Base-by-base conservation (phyloP, 2,113 vertebrate genomes). In the Sakesphorus luctuosus region DNA sequence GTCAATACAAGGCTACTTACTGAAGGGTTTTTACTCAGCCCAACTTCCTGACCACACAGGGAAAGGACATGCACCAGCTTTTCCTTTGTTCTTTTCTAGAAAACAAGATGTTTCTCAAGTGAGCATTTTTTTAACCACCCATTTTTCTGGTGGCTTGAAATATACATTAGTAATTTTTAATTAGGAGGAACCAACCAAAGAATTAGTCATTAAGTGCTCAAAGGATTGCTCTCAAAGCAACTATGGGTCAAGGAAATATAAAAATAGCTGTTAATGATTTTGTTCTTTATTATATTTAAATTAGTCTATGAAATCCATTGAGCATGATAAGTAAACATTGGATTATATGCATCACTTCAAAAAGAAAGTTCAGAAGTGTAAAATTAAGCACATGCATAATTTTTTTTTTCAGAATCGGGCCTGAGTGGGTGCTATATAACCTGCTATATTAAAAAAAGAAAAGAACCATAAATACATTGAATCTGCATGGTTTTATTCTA, bases 21-120 rank as follows among this genome's bases (percentile, higher is more conserved):
- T 31, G 99, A 99, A 62, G 99, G 99, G 83, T 99, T 99, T 98
- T 99, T 99, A 94, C 99, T 99, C 88, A 99, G 98, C 86, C 99
- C 99, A 52, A 99, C 99, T 98, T 99, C 99, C 97, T 99, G 99
- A 94, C 99, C 99, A 89, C 99, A 99, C 4, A 99, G 98, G 82
- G 99, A 99, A 88, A 99, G 98, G 68, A 99, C 99, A 3, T 99
- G 99, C 59, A 99, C 99, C 96, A 99, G 97, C 96, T 99, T 99
- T 96, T 99, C 99, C 95, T 99, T 99, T 55, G 99, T 99, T 94
- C 99, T 98, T 97, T 99, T 99, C 99, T 99, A 89, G 58, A 97
- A 97, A 88, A 93, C 28, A 94, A 97, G 55, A 97, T 3, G 2
- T 80, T 91, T 90, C 55, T 84, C 71, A 87, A 84, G 21, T 93